Conservation (phyloP, 2,888 invertebrate species). For the Calephelis perditalis region DNA sequence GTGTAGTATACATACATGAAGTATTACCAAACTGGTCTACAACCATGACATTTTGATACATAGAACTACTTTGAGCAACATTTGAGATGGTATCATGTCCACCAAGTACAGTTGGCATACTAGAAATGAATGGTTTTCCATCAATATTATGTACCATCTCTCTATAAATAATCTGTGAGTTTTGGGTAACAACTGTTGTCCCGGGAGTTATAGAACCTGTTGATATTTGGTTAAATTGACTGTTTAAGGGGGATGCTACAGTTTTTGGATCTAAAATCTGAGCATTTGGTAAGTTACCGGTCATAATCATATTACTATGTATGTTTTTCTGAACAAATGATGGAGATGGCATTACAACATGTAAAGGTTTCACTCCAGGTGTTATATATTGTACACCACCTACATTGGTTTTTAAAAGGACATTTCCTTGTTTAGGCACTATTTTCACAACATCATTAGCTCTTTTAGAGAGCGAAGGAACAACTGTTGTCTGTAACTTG, state of each 20-base stretch:
- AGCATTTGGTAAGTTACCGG: constrained; percentile 48
- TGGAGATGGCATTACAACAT: constrained; percentile 57
- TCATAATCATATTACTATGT: constrained; percentile 62
- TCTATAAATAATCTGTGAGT: constrained; percentile 69
- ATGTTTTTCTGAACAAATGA: constrained; percentile 67
- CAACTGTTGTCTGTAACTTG: constrained; percentile 42
- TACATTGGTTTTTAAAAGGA: constrained; percentile 59
- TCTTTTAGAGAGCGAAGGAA: constrained; percentile 42
- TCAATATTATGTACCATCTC: constrained; percentile 70
- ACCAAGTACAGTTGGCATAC: constrained; percentile 53
- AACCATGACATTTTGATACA: constrained; percentile 73
- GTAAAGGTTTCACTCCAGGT: constrained; percentile 54
- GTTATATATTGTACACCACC: constrained; percentile 57
- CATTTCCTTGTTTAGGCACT: constrained; percentile 58
- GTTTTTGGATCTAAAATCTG: constrained; percentile 50
- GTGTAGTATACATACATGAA: constrained; percentile 62
- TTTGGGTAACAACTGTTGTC: constrained; percentile 66
- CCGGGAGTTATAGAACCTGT: constrained; percentile 54
- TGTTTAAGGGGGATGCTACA: constrained; percentile 42
- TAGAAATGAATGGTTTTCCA: constrained; percentile 62
- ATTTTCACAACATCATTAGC: constrained; percentile 52
- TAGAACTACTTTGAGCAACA: constrained; percentile 55
- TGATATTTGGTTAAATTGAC: constrained; percentile 53
- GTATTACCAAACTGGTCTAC: constrained; percentile 67
- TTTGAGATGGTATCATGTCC: constrained; percentile 56